Evolutionary conservation across 2,888 invertebrate species (phyloP), one percentile per base, ranked within the genome.

Genomic region (Tupiocoris notatus): DNA sequence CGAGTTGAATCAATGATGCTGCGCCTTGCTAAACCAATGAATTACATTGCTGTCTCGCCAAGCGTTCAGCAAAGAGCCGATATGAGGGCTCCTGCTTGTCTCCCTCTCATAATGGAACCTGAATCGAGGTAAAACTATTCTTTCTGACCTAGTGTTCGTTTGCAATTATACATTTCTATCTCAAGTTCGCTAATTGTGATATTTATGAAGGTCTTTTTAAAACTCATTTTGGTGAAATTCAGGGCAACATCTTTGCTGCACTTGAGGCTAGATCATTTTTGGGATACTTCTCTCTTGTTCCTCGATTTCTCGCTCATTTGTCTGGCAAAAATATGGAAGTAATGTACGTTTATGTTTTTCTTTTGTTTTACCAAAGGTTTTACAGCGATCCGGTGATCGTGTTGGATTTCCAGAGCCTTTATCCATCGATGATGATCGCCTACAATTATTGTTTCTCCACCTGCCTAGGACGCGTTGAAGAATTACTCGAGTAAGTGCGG

Each of bases 371-470:
- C n/a, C n/a, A n/a, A n/a, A 89, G 89, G 78, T 92, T 96, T 83
- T 98, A 98, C 85, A 88, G 89, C 0, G 96, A 99, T 86, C 99
- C 99, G 0, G 90, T 99, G 0, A 92, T 98, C 78, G 97, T 99
- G 0, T 85, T 99, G 71, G 99, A 99, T 85, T 99, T 99, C 84
- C 98, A 99, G 86, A 98, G 98, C 82, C 87, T 99, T n/a, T 99
- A 99, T 84, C 99, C 99, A 0, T 98, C 98, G 9, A 95, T 99
- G 86, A 97, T 98, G 84, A 99, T 99, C 76, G 99, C 96, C 0
- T 96, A 99, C 84, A 99, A 99, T 86, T 98, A 98, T 84, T 99
- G 99, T 83, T 99, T 93, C 84, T 96, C 98, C 0, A 98, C 99
- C 0, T 97, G 98, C 84, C 86, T 99, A 71, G 99, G 99, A 0